Evolutionary conservation across 2,113 vertebrate species (phyloP).

Genomic region (Pontoporia blainvillei): DNA sequence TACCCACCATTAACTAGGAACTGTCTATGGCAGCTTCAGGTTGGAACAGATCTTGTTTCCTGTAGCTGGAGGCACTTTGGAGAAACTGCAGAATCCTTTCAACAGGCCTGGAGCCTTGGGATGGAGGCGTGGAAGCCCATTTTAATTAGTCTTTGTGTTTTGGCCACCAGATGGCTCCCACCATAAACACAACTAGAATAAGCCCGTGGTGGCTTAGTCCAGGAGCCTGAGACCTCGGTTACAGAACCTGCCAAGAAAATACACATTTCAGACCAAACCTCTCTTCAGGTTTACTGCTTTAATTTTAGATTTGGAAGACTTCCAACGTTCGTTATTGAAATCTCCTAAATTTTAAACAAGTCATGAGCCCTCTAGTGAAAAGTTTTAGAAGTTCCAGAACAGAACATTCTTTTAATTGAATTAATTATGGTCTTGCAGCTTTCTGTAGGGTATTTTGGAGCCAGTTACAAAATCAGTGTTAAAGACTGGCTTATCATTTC

Average conservation of each 20-base stretch:
- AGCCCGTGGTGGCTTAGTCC: no score
- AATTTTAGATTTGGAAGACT: neutral
- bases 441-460: neutral
- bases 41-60: neutral
- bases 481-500: neutral
- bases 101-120: neutral
- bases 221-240: neutral
- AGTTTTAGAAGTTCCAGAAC: neutral
- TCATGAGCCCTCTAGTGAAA: neutral
- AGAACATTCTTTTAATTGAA: neutral
- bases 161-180: slow-evolving; percentile 58
- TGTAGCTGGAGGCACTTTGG: neutral
- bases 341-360: neutral
- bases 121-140: rapidly evolving
- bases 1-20: neutral
- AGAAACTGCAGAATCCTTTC: neutral
- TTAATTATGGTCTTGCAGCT: neutral
- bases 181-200: neutral
- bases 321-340: neutral
- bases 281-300: neutral
- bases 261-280: neutral
- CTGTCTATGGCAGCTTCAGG: neutral
- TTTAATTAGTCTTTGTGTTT: neutral
- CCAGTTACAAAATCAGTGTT: neutral
- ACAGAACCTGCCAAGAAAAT: neutral